These are phyloP conservation scores for Theocolax elegans DNA, from an alignment of 1,140 invertebrate genomes.

Conservation along the genomic window DNA sequence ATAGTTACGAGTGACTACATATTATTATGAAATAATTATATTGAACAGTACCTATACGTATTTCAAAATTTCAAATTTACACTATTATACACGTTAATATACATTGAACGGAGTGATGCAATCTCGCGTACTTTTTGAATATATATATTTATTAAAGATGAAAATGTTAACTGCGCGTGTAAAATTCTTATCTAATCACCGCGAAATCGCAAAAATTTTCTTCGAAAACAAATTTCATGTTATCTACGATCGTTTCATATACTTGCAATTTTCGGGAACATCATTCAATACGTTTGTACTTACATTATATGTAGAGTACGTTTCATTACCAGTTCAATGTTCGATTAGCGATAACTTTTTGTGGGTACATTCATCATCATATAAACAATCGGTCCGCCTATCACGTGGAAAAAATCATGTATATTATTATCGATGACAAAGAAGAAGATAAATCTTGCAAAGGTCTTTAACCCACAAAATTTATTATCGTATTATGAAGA, in stretches of 20 bases:
- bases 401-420: not conserved
- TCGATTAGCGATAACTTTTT: conserved; percentile 19
- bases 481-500: too few relatives aligned
- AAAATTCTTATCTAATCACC: conserved; percentile 22
- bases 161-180: not conserved
- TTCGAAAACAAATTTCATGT: not conserved
- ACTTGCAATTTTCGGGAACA: not conserved
- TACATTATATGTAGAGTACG: not conserved
- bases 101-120: not conserved
- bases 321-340: conserved; percentile 21
- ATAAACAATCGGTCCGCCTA: not conserved
- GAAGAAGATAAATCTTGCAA: too few relatives aligned
- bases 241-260: not conserved
- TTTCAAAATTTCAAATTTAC: too few relatives aligned
- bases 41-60: too few relatives aligned
- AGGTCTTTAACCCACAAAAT: too few relatives aligned
- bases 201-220: not conserved
- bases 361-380: not conserved
- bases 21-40: too few relatives aligned
- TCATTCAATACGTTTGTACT: too few relatives aligned
- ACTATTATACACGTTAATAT: too few relatives aligned
- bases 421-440: not conserved
- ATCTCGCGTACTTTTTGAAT: not conserved
- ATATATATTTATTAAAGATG: not conserved
- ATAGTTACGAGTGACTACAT: too few relatives aligned